Conservation (phyloP, 2,113 vertebrate genomes). For the Labrus mixtus region DNA sequence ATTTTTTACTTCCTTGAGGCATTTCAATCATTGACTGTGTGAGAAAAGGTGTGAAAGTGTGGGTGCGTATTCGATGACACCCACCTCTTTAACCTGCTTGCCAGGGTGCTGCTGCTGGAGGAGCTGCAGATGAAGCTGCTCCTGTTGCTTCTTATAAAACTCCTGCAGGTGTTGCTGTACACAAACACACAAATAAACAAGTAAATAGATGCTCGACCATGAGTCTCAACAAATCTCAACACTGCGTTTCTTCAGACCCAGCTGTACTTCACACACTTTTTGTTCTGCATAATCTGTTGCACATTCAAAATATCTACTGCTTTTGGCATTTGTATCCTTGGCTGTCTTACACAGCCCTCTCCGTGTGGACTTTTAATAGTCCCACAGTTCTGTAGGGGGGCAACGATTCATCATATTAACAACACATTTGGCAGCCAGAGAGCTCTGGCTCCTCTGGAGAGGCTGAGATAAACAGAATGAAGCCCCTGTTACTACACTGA, state of each 20-base stretch:
- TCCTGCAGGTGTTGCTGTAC: slow-evolving; percentile 99
- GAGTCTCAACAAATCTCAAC: not conserved
- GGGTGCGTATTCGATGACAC: not conserved
- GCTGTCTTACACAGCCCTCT: slow-evolving; percentile 53
- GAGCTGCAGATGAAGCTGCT: slow-evolving; percentile 99
- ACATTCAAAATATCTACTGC: slow-evolving; percentile 50
- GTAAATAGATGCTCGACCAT: not conserved
- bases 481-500: slow-evolving; percentile 51
- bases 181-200: slow-evolving; percentile 79
- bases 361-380: slow-evolving; percentile 74
- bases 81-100: slow-evolving; percentile 98
- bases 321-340: slow-evolving; percentile 53
- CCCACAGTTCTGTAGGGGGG: slow-evolving; percentile 49
- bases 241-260: slow-evolving; percentile 9
- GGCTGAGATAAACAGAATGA: slow-evolving; percentile 61
- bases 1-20: not conserved
- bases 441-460: slow-evolving; percentile 57
- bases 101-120: slow-evolving; percentile 97
- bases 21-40: not conserved
- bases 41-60: not conserved
- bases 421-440: slow-evolving; percentile 66
- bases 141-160: slow-evolving; percentile 99
- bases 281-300: slow-evolving; percentile 25
- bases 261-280: no score
- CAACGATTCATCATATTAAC: slow-evolving; percentile 74